These are phyloP conservation scores for Hippotragus niger DNA, from an alignment of 2,113 vertebrate genomes.

Conservation along the genomic window DNA sequence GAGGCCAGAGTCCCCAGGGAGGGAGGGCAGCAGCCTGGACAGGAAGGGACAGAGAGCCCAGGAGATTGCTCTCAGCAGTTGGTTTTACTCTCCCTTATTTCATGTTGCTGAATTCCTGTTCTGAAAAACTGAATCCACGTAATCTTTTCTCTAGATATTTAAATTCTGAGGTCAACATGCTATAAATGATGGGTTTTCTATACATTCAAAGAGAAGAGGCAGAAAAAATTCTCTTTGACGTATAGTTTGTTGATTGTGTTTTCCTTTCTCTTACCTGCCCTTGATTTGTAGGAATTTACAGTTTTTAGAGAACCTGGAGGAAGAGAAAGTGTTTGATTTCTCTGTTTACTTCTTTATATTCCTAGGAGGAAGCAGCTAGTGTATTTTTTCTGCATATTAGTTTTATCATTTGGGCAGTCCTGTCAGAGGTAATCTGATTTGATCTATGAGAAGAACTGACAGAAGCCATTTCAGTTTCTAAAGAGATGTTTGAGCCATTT, in stretches of 20 bases:
- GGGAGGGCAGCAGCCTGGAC: background rate
- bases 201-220: background rate
- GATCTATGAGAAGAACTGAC: conserved; percentile 13
- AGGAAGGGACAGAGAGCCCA: background rate
- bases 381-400: background rate
- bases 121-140: background rate
- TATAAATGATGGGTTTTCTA: background rate
- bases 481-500: background rate
- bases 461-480: background rate
- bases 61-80: background rate
- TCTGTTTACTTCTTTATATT: background rate
- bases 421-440: conserved; percentile 46
- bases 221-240: conserved; percentile 6
- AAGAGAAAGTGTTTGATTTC: background rate
- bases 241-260: background rate
- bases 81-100: background rate
- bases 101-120: background rate
- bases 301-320: background rate
- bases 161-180: background rate
- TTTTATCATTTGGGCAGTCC: conserved; percentile 45
- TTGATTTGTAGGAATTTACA: background rate
- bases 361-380: background rate
- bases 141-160: background rate
- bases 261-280: background rate
- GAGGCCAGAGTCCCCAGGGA: background rate